Base-by-base conservation (phyloP, 1,140 invertebrate genomes). In the Amyelois transitella region DNA sequence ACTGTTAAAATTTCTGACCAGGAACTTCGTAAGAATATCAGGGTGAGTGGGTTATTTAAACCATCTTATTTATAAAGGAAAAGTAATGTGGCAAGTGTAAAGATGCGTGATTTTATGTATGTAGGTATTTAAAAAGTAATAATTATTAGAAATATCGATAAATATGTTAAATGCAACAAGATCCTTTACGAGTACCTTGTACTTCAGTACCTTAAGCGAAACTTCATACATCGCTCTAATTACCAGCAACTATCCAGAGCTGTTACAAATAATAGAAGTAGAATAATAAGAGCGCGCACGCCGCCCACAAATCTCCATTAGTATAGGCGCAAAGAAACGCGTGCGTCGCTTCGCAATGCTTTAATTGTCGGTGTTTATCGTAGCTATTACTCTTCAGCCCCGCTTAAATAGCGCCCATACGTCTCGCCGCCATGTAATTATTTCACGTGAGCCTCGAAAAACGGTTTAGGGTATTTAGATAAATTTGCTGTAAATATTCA, bases 291-390 rank as follows among this genome's bases (percentile, higher is more conserved):
- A 14, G 48, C 58, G 55, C 45, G 28, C 12, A 18, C 22, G 52
- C 20, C 32, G 28, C 65, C 64, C 72, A 81, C 77, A 82, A 82
- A 84, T 84, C 79, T 77, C 74, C 73, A 86, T 86, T 84, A 86
- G 66, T 64, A 60, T 65, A 75, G 73, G 81, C 75, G 81, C 69
- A 83, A 83, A 83, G 81, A 85, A 81, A 82, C 65, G 75, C 84
- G 79, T 81, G 80, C 79, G 81, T 85, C 81, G 81, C 69, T 69
- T 85, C 64, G 79, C 84, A 82, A 85, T 87, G 80, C 72, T 87
- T 87, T 85, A 85, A 85, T 87, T 87, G 81, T 72, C 67, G 71
- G 65, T 80, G 81, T 85, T 87, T 87, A 87, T 85, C 77, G 73
- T 66, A 43, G 58, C 76, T 66, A 85, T 87, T 81, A 74, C 71